Conservation (phyloP, 2,113 vertebrate genomes). For the Pteropus alecto region DNA sequence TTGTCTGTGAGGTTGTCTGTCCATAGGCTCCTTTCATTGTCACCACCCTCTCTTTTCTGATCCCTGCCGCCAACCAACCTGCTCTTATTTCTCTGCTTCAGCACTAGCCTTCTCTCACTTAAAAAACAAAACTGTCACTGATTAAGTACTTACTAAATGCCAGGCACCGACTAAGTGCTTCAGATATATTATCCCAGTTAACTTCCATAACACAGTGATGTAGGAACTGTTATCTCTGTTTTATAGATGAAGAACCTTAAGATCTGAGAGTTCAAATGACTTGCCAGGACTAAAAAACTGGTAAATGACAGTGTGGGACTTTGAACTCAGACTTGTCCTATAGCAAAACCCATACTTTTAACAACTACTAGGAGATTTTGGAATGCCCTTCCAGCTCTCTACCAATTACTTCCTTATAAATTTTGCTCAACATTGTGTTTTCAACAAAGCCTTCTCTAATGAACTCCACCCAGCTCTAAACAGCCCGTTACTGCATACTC, state of each 20-base stretch:
- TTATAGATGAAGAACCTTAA: constrained; percentile 19
- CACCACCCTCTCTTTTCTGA: not conserved
- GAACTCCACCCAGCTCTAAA: not conserved
- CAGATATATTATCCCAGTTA: not conserved
- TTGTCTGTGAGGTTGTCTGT: not conserved
- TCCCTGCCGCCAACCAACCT: not conserved
- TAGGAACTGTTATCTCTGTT: not conserved
- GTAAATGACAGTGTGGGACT: not conserved
- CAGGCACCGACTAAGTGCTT: not conserved
- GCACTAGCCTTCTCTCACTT: not conserved
- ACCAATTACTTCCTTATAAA: not conserved
- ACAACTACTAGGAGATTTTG: not conserved
- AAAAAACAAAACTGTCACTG: not conserved
- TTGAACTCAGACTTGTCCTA: not conserved
- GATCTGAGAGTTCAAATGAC: not conserved
- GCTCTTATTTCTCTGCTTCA: not conserved
- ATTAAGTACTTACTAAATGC: not conserved
- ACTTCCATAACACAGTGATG: not conserved
- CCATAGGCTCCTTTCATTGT: not conserved
- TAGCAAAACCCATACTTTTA: not conserved
- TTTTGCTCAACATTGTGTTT: constrained; percentile 1
- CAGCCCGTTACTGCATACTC: not conserved
- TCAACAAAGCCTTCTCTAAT: constrained; percentile 1
- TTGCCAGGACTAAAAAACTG: not conserved
- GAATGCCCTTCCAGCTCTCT: not conserved